Evolutionary conservation across 2,888 invertebrate species (phyloP).

Genomic region (Myathropa florea): DNA sequence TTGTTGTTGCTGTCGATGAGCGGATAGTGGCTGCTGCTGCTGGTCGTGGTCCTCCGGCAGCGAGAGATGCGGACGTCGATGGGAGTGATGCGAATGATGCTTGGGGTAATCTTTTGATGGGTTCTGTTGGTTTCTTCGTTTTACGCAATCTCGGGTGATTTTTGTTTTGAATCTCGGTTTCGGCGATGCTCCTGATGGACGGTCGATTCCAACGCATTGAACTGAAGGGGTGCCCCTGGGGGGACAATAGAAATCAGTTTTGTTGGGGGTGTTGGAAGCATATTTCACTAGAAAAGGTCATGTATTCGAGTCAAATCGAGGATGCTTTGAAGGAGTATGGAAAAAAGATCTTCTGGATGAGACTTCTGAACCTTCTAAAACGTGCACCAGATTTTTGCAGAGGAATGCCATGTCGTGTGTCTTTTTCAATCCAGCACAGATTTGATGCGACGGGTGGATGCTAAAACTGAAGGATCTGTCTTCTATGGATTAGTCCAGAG

Average conservation of each 20-base stretch:
- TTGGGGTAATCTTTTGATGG: conserved; percentile 64
- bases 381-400: too few species aligned
- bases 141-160: conserved; percentile 11
- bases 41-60: neutral
- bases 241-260: neutral
- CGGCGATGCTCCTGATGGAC: neutral
- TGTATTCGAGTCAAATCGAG: neutral
- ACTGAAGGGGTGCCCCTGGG: neutral
- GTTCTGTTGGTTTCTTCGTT: conserved; percentile 37
- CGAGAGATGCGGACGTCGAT: conserved; percentile 28
- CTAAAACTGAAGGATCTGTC: too few species aligned
- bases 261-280: neutral
- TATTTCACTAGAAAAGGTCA: neutral
- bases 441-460: too few species aligned
- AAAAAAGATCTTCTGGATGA: neutral
- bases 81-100: conserved; percentile 58
- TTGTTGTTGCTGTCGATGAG: neutral
- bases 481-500: too few species aligned
- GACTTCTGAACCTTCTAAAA: too few species aligned
- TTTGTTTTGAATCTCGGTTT: neutral
- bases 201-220: neutral
- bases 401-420: too few species aligned
- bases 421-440: too few species aligned
- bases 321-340: neutral
- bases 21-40: neutral